These are phyloP conservation scores for Hydrolagus affinis DNA, from an alignment of 2,113 vertebrate genomes.

Conservation along the genomic window DNA sequence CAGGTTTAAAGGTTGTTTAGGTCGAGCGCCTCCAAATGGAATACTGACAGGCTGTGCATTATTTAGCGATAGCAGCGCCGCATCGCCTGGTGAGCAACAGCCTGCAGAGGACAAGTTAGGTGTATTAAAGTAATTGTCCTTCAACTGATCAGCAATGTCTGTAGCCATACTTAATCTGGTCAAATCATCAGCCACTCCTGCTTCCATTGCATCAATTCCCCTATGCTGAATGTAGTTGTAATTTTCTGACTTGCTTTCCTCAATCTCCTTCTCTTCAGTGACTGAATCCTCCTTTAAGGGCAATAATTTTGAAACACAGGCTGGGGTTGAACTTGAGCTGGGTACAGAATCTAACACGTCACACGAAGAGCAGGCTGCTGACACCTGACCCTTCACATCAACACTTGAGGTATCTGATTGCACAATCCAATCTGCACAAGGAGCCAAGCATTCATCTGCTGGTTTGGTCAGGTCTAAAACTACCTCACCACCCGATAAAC, in stretches of 20 bases:
- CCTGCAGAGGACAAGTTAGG: constrained; percentile 54
- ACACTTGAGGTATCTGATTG: constrained; percentile 45
- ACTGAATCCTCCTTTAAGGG: constrained; percentile 95
- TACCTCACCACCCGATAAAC: constrained; percentile 45
- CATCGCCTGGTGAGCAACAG: constrained; percentile 51
- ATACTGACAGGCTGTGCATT: constrained; percentile 73
- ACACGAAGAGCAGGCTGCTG: constrained; percentile 51
- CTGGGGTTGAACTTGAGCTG: constrained; percentile 59
- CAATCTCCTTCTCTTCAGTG: constrained; percentile 96
- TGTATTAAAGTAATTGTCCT: constrained; percentile 63
- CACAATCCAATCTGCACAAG: constrained; percentile 46
- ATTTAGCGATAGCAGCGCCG: constrained; percentile 54
- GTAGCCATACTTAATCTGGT: constrained; percentile 45
- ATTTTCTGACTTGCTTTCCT: constrained; percentile 91
- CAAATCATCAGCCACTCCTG: constrained; percentile 41
- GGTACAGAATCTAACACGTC: constrained; percentile 69
- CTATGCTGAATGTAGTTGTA: constrained; percentile 62
- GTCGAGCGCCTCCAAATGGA: constrained; percentile 88
- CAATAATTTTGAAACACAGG: constrained; percentile 64
- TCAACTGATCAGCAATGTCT: constrained; percentile 54
- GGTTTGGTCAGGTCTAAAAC: constrained; percentile 40
- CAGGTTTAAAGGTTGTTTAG: constrained; percentile 88
- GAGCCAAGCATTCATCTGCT: constrained; percentile 43
- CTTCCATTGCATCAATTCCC: constrained; percentile 56
- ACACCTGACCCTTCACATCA: constrained; percentile 39